Base-by-base conservation (phyloP, 2,888 invertebrate genomes). In the Schizaphis graminum region DNA sequence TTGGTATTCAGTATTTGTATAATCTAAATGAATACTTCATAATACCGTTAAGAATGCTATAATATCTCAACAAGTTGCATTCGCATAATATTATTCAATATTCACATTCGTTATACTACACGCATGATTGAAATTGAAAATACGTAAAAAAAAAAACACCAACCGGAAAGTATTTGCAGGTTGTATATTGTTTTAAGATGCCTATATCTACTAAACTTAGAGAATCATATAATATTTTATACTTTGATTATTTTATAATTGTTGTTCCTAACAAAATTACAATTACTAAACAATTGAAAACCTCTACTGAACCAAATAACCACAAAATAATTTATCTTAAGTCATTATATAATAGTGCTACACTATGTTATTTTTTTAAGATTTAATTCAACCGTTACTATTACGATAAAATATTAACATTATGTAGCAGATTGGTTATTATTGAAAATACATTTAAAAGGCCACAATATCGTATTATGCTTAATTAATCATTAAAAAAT, bases 31-130 rank as follows among this genome's bases (percentile, higher is more conserved):
- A n/a, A 88, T 88, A 88, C 49, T 53, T 88, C 35, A 88, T 53
- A 35, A 53, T 88, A 88, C 88, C 88, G 53, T 88, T 88, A 88
- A 35, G 53, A 88, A 53, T 88, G 53, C 24, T 35, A 88, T 88
- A 53, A 53, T 88, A 53, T 53, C 88, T 53, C n/a, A 10, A 88
- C 87, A 53, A n/a, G 10, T 88, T 86, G 26, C 28, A 86, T 87
- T 87, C n/a, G 87, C 49, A 87, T 77, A 35, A 77, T 77, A 77
- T 77, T 77, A 87, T 49, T 53, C 49, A 53, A 21, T 88, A 53
- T 53, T 35, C 53, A 88, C 24, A 53, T 53, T 88, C 53, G n/a
- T 88, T n/a, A 21, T 26, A 88, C 77, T 77, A 77, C 77, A 77
- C 77, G 35, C 77, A 77, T 77, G 77, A 77, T 77, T 77, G 77